A percentile compares a stretch with the other conserved stretches of the same genome.
phyloP scores from a whole-genome alignment of 2,888 invertebrate species.

The Caenorhabditis sp. region DNA sequence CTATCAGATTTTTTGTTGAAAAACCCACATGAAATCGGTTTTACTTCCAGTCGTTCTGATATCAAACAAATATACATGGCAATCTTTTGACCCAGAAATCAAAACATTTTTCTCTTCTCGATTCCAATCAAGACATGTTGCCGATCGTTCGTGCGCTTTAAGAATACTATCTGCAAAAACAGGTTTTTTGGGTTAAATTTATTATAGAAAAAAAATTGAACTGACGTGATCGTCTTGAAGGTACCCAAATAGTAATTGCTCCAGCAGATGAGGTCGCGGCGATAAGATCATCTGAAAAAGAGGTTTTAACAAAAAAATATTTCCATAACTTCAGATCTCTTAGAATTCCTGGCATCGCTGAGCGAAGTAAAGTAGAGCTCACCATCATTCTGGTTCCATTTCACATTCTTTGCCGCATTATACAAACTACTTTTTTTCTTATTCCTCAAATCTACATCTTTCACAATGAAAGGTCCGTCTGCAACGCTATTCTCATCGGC shows the following conservation, averaged over 20 bases:
- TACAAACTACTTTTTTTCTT: slow-evolving; percentile 41
- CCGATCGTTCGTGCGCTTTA: slow-evolving; percentile 54
- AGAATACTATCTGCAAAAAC: slow-evolving; percentile 23
- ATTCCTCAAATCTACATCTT: slow-evolving; percentile 33
- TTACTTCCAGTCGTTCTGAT: slow-evolving; percentile 15
- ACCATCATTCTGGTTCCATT: slow-evolving; percentile 50
- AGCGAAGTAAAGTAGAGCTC: too few species aligned
- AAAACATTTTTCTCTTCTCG: slow-evolving; percentile 28
- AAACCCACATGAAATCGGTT: slow-evolving; percentile 19
- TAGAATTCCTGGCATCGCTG: too few species aligned
- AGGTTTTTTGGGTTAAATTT: slow-evolving; percentile 2
- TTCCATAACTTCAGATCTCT: neutral
- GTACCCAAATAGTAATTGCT: slow-evolving; percentile 51
- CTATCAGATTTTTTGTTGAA: too few species aligned
- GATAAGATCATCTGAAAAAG: slow-evolving; percentile 42
- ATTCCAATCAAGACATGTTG: slow-evolving; percentile 49
- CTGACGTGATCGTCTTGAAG: slow-evolving; percentile 31
- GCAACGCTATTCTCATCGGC: neutral
- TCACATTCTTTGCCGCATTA: slow-evolving; percentile 44
- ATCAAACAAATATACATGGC: slow-evolving; percentile 36
- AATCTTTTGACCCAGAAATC: slow-evolving; percentile 43
- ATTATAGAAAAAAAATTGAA: neutral
- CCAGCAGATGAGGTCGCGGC: slow-evolving; percentile 55
- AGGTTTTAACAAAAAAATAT: neutral
- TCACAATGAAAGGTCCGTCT: slow-evolving; percentile 25